phyloP scores from a whole-genome alignment of 2,888 invertebrate species.

The Ochropleura plecta region DNA sequence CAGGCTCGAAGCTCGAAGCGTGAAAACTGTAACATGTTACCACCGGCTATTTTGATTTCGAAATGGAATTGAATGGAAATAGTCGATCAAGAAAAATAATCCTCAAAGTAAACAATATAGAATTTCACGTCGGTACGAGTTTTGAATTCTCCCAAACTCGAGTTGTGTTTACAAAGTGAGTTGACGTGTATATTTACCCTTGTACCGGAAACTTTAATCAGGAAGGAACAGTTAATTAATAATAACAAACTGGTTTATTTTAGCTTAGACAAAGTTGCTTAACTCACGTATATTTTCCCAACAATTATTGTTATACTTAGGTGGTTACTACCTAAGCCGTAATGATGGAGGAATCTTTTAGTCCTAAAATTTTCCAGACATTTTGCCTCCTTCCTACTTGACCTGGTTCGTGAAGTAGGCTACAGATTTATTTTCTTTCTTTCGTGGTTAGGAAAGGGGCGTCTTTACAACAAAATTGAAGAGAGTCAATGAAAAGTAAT shows the following conservation, averaged over 20 bases:
- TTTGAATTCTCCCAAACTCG: slow-evolving; percentile 42
- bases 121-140: slow-evolving; percentile 33
- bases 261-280: slow-evolving; percentile 32
- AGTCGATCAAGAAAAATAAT: slow-evolving; percentile 25
- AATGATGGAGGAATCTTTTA: slow-evolving; percentile 8
- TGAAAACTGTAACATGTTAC: background rate
- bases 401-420: slow-evolving; percentile 25
- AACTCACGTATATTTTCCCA: slow-evolving; percentile 37
- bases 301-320: slow-evolving; percentile 36
- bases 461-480: background rate
- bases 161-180: slow-evolving; percentile 50
- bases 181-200: slow-evolving; percentile 54
- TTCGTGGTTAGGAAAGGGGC: slow-evolving; percentile 6
- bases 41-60: slow-evolving; percentile 5
- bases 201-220: slow-evolving; percentile 61
- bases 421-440: slow-evolving; percentile 22
- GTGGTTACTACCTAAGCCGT: slow-evolving; percentile 17
- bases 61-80: slow-evolving; percentile 6
- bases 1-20: background rate
- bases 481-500: background rate
- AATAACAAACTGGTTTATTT: slow-evolving; percentile 61
- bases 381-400: slow-evolving; percentile 35
- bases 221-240: slow-evolving; percentile 64
- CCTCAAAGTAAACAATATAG: slow-evolving; percentile 32
- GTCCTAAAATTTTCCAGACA: slow-evolving; percentile 15